Conservation (phyloP, 2,888 invertebrate species). For the Saturnia japonica region DNA sequence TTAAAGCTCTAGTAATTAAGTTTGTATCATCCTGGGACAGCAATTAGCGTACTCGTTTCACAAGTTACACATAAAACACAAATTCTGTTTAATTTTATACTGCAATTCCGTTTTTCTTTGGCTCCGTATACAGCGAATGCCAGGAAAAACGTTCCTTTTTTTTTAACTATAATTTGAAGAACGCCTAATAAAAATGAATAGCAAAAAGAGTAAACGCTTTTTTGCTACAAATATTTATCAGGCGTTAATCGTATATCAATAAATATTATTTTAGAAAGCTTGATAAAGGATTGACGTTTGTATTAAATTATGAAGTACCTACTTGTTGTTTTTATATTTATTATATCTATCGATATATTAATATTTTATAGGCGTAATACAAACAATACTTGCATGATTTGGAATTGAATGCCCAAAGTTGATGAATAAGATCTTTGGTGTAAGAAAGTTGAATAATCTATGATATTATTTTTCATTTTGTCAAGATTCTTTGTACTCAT, state of each 20-base stretch:
- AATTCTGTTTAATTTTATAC: constrained; percentile 9
- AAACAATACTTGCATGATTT: too few relatives aligned
- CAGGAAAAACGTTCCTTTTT: not conserved
- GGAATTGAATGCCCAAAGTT: too few relatives aligned
- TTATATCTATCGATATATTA: too few relatives aligned
- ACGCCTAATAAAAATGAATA: too few relatives aligned
- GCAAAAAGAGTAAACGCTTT: not conserved
- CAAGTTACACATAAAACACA: constrained; percentile 4
- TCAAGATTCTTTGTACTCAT: too few relatives aligned
- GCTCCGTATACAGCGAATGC: not conserved
- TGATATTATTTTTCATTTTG: too few relatives aligned
- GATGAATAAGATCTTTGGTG: too few relatives aligned
- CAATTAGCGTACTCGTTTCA: not conserved
- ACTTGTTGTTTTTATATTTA: too few relatives aligned
- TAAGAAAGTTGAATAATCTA: too few relatives aligned
- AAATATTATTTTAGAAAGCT: too few relatives aligned
- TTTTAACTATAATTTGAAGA: not conserved
- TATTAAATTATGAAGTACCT: too few relatives aligned
- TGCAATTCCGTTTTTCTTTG: not conserved
- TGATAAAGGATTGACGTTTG: not conserved
- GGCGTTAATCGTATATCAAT: not conserved
- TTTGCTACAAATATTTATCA: not conserved
- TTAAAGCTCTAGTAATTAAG: not conserved
- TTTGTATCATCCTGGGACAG: not conserved
- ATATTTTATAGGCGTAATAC: too few relatives aligned